A percentile compares a stretch with the other conserved stretches of the same genome.
Conservation (phyloP, 2,113 vertebrate genomes). For the Ailuropoda melanoleuca region DNA sequence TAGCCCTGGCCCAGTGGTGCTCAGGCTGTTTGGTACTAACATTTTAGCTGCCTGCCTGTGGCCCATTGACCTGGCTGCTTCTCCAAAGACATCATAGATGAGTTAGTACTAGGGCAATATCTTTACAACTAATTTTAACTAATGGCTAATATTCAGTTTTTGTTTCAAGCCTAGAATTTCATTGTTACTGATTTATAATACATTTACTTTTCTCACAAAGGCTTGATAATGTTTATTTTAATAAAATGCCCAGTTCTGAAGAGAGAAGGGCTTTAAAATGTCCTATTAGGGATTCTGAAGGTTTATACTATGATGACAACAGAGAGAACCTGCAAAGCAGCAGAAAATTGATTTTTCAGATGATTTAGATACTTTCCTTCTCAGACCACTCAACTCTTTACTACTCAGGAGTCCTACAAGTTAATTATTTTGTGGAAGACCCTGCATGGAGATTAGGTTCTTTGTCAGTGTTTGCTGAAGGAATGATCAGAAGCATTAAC, state of each 20-base stretch:
- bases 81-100: neutral
- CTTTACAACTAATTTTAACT: neutral
- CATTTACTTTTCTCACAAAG: neutral
- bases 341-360: conserved; percentile 37
- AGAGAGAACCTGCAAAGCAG: neutral
- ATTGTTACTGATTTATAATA: neutral
- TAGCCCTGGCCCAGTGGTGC: neutral
- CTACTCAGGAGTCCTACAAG: neutral
- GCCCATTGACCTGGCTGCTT: neutral
- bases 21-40: neutral
- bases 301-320: neutral
- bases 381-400: neutral
- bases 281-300: neutral
- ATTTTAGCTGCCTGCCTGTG: neutral
- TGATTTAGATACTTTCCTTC: conserved; percentile 11
- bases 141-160: neutral
- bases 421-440: conserved; percentile 5
- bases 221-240: neutral
- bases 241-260: neutral
- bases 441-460: neutral
- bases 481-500: neutral
- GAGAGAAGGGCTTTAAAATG: neutral
- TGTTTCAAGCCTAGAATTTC: neutral
- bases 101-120: neutral
- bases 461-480: conserved; percentile 33